A percentile compares a stretch with the other conserved stretches of the same genome.
These are phyloP conservation scores for Columba guinea DNA, from an alignment of 2,797 vertebrate species.

Conservation along the genomic window DNA sequence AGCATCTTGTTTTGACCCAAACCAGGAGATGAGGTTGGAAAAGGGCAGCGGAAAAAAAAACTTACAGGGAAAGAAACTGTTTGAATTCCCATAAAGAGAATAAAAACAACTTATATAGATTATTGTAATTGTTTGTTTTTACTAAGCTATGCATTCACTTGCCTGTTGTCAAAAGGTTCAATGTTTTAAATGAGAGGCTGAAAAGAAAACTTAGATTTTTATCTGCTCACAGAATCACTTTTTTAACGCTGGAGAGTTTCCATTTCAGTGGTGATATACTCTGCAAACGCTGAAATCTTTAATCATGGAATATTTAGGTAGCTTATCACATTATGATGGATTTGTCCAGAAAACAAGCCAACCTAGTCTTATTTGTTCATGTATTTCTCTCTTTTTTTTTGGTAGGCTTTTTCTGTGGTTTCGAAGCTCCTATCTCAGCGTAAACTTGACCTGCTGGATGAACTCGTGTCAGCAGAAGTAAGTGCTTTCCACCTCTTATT, in stretches of 20 bases:
- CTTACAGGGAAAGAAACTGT: not conserved
- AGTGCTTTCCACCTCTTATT: slow-evolving; percentile 28
- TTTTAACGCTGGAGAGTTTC: not conserved
- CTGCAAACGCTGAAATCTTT: not conserved
- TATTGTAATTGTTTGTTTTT: not conserved
- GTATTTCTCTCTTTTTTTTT: not conserved
- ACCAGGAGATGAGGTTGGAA: not conserved
- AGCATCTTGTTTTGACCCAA: not conserved
- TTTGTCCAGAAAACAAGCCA: not conserved
- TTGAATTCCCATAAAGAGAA: not conserved
- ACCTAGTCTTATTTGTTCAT: not conserved
- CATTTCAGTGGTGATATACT: not conserved
- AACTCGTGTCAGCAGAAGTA: slow-evolving; percentile 91
- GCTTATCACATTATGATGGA: not conserved
- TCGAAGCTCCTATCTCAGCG: slow-evolving; percentile 87
- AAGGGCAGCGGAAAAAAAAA: not conserved
- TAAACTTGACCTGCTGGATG: slow-evolving; percentile 89
- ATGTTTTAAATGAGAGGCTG: not conserved
- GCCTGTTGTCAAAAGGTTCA: not conserved
- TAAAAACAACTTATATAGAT: not conserved
- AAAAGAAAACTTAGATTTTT: not conserved
- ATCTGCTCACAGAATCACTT: not conserved
- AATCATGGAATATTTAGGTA: not conserved
- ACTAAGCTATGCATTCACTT: not conserved
- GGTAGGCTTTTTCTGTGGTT: slow-evolving; percentile 89